phyloP scores from a whole-genome alignment of 1,140 invertebrate genomes.

The Palaemon carinicauda region DNA sequence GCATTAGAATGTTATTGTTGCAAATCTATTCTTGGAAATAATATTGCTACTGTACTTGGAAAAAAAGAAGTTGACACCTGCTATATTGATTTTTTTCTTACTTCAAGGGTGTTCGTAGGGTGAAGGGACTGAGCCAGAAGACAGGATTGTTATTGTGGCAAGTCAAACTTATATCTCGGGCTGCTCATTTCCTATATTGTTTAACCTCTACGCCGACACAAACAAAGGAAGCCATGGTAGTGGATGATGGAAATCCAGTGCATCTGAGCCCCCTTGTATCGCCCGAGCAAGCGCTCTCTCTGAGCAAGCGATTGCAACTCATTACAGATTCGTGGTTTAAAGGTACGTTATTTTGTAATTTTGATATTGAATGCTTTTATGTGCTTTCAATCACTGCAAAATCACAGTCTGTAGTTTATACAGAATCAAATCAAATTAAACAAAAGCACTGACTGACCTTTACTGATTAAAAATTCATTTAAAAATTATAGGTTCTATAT shows the following conservation, averaged over 20 bases:
- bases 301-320: slow-evolving; percentile 18
- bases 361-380: no score
- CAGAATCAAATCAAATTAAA: no score
- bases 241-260: neutral
- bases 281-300: slow-evolving; percentile 32
- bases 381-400: no score
- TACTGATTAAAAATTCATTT: no score
- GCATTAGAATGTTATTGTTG: no score
- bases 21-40: no score
- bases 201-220: neutral
- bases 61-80: no score
- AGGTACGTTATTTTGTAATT: neutral
- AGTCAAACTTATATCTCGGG: slow-evolving; percentile 29
- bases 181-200: slow-evolving; percentile 32
- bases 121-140: slow-evolving; percentile 17
- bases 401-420: no score
- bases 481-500: no score
- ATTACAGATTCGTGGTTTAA: slow-evolving; percentile 32
- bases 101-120: slow-evolving; percentile 17
- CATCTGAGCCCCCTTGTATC: slow-evolving; percentile 26
- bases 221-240: neutral
- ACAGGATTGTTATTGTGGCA: slow-evolving; percentile 35
- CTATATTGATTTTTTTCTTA: neutral
- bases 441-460: no score
- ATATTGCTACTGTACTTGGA: no score